Base-by-base conservation (phyloP, 2,113 vertebrate species). In the Thunnus thynnus region DNA sequence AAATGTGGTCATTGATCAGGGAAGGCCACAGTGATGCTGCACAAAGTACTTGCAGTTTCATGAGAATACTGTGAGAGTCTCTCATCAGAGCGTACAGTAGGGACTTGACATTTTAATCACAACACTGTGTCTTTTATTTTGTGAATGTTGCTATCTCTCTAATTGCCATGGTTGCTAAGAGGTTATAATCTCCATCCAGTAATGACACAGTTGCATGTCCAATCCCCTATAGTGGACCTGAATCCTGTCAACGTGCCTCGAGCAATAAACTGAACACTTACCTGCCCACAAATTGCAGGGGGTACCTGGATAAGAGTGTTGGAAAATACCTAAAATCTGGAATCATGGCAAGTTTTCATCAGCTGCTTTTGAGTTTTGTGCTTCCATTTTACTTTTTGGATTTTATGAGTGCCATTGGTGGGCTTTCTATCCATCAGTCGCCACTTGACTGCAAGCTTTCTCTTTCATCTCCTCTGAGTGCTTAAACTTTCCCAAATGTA, bases 341-440 rank as follows among this genome's bases (percentile, higher is more conserved):
- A 69, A 72, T 61, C 13, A 12, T 47, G 62, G 41, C 5, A 58
- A 5, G 63, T 48, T 55, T 61, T 70, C 77, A 57, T 36, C 83
- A 30, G 22, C 27, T 79, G 48, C 63, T 70, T 88, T 82, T 75
- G 55, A 73, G 50, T 73, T 62, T 22, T 57, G 36, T 36, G 10
- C 67, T 78, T 86, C 16, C 55, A 84, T 85, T 72, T 78, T 67
- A 78, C 70, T 62, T 68, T 54, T 30, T 77, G 32, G 80, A 51
- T 77, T 16, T 41, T 25, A 55, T 72, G 64, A 75, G 67, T 78
- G 66, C 70, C 41, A 55, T 11, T 20, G 56, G 44, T 22, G 16
- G 58, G 20, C 68, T 74, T 76, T 44, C 13, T 67, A 17, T 72
- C 51, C 69, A 69, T 76, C 76, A 78, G 46, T 13, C 20, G 46